Base-by-base conservation (phyloP, 2,113 vertebrate species). In the Oncorhynchus gorbuscha region DNA sequence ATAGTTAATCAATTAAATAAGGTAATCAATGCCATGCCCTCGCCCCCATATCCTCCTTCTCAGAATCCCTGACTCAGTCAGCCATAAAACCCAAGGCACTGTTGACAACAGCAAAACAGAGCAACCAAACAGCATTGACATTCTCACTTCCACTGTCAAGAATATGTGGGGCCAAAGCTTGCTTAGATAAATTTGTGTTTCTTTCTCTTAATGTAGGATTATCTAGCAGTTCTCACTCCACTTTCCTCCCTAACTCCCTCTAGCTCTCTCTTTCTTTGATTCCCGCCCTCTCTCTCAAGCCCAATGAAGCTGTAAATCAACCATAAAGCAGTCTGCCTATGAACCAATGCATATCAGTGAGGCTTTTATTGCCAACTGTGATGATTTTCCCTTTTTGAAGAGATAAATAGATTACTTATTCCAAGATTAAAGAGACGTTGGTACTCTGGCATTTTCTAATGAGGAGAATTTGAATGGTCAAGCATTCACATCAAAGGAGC, bases 401-500 rank as follows among this genome's bases (percentile, higher is more conserved):
- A 62, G 81, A 87, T 90, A 89, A 88, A 90, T 84, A 79, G 89
- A 81, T 89, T 80, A 80, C 87, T 86, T 84, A 83, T 88, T 69
- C 4, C 14, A 32, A 78, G 69, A 85, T 84, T 79, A 71, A 76
- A 81, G 12, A 59, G 66, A 77, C 72, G 68, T 61, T 72, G 73
- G 62, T 67, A 66, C 75, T 76, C 74, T 69, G 76, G 80, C 73
- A 72, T 77, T 73, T 66, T 77, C 71, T 80, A 55, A 55, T 16
- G 16, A 55, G 49, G 49, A 3, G 49, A 55, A 55, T 80, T 82
- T 81, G 73, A 51, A 80, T 79, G 55, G 32, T 59, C 75, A 65
- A 62, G 76, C 81, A 71, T 80, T 64, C 78, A 80, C 62, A 78
- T 83, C 74, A 79, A 77, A 81, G 22, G 49, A 49, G 48, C 71